These are phyloP conservation scores for Musca vetustissima DNA, from an alignment of 1,140 invertebrate genomes.

Conservation along the genomic window DNA sequence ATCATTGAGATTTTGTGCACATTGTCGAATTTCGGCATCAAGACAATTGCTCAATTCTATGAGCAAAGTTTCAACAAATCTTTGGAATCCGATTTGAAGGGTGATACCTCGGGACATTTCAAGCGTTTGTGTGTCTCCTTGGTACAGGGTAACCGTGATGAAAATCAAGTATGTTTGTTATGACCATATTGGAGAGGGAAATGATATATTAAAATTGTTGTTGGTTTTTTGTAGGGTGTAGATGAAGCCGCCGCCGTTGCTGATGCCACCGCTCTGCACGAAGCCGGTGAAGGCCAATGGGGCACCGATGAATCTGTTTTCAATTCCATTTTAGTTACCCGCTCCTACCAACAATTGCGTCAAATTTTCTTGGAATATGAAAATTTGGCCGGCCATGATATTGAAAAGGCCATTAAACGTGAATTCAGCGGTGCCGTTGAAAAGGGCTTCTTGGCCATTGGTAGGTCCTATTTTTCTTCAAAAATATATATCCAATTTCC, in stretches of 20 bases:
- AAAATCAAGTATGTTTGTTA: conserved; percentile 65
- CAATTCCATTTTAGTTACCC: conserved; percentile 77
- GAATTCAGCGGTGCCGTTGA: conserved; percentile 87
- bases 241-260: conserved; percentile 68
- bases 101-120: conserved; percentile 91
- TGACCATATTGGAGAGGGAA: too few relatives aligned
- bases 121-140: conserved; percentile 85
- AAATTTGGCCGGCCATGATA: conserved; percentile 72
- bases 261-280: conserved; percentile 71
- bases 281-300: conserved; percentile 78
- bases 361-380: conserved; percentile 81
- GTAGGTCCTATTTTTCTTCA: conserved; percentile 59
- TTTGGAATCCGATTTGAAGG: conserved; percentile 85
- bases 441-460: conserved; percentile 82
- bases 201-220: not conserved
- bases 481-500: not conserved
- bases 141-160: conserved; percentile 78
- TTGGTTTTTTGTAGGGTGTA: conserved; percentile 52
- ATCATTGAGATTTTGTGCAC: conserved; percentile 92
- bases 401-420: conserved; percentile 83
- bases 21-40: conserved; percentile 85
- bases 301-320: conserved; percentile 87
- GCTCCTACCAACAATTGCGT: conserved; percentile 79
- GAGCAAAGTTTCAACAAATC: conserved; percentile 85
- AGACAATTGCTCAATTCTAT: conserved; percentile 81